Percentiles rank a stretch among this genome's conserved stretches.
Evolutionary conservation across 2,888 invertebrate species (phyloP).

Genomic region (Neoascia interrupta): DNA sequence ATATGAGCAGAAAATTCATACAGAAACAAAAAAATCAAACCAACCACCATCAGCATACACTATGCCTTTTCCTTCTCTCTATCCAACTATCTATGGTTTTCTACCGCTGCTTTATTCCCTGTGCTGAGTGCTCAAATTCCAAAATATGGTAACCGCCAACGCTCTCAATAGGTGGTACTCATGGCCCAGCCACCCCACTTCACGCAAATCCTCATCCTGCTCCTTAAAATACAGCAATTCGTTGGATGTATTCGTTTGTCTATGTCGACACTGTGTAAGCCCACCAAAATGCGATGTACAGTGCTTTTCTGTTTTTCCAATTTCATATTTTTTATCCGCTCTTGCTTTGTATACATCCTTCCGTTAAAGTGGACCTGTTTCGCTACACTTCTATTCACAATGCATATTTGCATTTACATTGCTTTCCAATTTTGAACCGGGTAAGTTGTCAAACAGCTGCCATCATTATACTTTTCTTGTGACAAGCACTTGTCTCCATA

Average conservation of each 20-base stretch:
- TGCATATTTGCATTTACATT: constrained; percentile 3
- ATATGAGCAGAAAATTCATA: constrained; percentile 32
- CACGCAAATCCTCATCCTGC: constrained; percentile 58
- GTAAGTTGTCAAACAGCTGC: constrained; percentile 21
- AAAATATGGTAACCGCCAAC: constrained; percentile 56
- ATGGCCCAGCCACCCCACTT: constrained; percentile 6
- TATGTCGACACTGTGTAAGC: constrained; percentile 28
- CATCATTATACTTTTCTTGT: no score
- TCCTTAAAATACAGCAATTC: constrained; percentile 61
- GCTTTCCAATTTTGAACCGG: background rate
- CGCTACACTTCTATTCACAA: constrained; percentile 1
- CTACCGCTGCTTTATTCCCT: constrained; percentile 24
- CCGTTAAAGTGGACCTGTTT: constrained; percentile 33
- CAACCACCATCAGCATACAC: constrained; percentile 34
- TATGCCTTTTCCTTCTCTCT: constrained; percentile 17
- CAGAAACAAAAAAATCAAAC: constrained; percentile 21
- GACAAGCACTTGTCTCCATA: no score
- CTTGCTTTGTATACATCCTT: constrained; percentile 46
- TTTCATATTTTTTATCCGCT: constrained; percentile 25
- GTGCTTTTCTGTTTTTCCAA: constrained; percentile 17
- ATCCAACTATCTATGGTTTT: constrained; percentile 40
- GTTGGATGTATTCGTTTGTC: constrained; percentile 56
- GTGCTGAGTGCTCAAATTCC: constrained; percentile 31
- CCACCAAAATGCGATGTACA: constrained; percentile 20
- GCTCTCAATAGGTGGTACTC: constrained; percentile 29